phyloP scores from a whole-genome alignment of 2,113 vertebrate species.

The Tinamus guttatus region DNA sequence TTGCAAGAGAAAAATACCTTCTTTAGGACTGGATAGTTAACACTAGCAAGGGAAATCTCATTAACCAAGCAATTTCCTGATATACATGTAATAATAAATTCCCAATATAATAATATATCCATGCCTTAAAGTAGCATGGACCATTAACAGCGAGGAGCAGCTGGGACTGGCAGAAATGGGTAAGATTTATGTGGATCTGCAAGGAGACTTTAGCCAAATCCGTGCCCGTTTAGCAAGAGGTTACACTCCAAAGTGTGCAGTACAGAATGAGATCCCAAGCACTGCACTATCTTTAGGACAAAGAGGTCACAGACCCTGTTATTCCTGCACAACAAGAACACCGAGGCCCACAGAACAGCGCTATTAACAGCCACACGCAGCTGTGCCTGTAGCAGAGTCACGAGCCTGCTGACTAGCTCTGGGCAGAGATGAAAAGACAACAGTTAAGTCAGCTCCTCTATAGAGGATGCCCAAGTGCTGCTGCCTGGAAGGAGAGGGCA shows the following conservation, averaged over 20 bases:
- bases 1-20: neutral
- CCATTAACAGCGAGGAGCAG: neutral
- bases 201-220: neutral
- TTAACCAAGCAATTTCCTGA: too few relatives aligned
- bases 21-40: neutral
- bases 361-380: neutral
- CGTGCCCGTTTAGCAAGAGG: neutral
- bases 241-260: neutral
- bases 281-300: neutral
- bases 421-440: neutral
- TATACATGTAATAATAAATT: too few relatives aligned
- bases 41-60: neutral
- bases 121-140: neutral
- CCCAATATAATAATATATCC: too few relatives aligned
- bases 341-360: neutral
- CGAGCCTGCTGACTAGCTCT: neutral
- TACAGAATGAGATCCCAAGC: neutral
- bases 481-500: neutral
- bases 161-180: neutral
- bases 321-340: neutral
- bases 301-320: neutral
- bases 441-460: neutral
- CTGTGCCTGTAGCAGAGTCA: neutral
- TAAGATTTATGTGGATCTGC: neutral
- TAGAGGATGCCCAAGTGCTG: accelerated